These are phyloP conservation scores for Limnephilus lunatus DNA, from an alignment of 2,888 invertebrate genomes.

Conservation along the genomic window DNA sequence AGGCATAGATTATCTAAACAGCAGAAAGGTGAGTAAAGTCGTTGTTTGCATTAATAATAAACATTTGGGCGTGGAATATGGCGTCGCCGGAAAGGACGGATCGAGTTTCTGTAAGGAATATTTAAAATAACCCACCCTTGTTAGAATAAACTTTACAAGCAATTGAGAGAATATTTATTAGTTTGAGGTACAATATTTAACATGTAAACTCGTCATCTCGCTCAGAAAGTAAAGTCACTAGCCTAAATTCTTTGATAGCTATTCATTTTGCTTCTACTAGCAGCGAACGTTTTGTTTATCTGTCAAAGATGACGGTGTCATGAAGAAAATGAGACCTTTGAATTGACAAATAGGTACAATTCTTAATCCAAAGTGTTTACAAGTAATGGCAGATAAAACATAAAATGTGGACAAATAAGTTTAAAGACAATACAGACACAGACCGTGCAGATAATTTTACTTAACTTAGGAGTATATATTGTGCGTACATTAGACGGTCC, in stretches of 20 bases:
- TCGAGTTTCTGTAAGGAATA: background rate
- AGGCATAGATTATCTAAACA: conserved; percentile 3
- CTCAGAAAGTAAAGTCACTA: background rate
- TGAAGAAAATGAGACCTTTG: too few relatives aligned
- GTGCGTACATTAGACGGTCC: too few relatives aligned
- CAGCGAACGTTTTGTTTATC: too few relatives aligned
- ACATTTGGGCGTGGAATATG: conserved; percentile 23
- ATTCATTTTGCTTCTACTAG: too few relatives aligned
- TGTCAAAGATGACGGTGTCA: too few relatives aligned
- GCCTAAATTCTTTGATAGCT: background rate
- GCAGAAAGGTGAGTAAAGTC: conserved; percentile 18
- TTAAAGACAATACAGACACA: too few relatives aligned
- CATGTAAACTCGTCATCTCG: background rate
- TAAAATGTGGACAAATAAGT: too few relatives aligned
- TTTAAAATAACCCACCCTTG: background rate
- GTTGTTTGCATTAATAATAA: conserved; percentile 29
- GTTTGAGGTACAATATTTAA: background rate
- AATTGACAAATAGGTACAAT: too few relatives aligned
- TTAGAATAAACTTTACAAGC: background rate
- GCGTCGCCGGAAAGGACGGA: background rate
- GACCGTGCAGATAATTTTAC: too few relatives aligned
- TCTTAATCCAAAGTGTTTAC: too few relatives aligned
- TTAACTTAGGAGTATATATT: too few relatives aligned
- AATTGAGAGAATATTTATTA: background rate
- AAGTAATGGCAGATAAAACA: too few relatives aligned